Base-by-base conservation (phyloP, 2,113 vertebrate species). In the Pseudois nayaur region DNA sequence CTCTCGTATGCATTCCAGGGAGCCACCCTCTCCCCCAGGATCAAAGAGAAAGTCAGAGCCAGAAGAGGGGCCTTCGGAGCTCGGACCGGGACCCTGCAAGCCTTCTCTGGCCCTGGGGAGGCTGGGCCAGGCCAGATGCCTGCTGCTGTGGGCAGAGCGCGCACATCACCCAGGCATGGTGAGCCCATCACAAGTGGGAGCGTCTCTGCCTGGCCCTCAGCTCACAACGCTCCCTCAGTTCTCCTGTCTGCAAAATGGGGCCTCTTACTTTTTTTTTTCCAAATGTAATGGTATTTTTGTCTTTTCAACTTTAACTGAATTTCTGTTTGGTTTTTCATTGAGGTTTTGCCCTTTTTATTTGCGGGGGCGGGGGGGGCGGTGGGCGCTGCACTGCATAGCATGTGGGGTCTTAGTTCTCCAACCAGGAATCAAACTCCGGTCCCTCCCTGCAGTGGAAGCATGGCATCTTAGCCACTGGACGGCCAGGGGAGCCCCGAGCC, bases 101-200 rank as follows among this genome's bases (percentile, higher is more conserved):
- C 8, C 21, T n/a, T 52, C 91, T 1, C 1, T 45, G 74, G 25
- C 23, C 33, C 25, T 40, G 7, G 64, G 4, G 9, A 50, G 50
- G 62, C 17, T 0, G 5, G 17, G 2, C 52, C 5, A 3, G 21
- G 15, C 43, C n/a, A 50, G 64, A 60, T 2, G 12, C 59, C 67
- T 60, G 16, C 67, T 12, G 2, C n/a, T 9, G 8, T 14, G 7
- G 36, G 36, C 33, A 13, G 50, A 71, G 40, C 13, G 45, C 1
- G 0, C 89, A 9, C 2, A 0, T 2, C 5, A 21, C 52, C 21
- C 3, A 45, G 64, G 54, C 33, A 7, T 1, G 13, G 50, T 8
- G 3, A 57, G 36, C 54, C 8, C 40, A 3, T 5, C 2, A 1
- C 54, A 40, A 17, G 45, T 8, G 33, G 11, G 6, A 5, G 48